Conservation (phyloP, 2,113 vertebrate species). For the Lanius ludovicianus region DNA sequence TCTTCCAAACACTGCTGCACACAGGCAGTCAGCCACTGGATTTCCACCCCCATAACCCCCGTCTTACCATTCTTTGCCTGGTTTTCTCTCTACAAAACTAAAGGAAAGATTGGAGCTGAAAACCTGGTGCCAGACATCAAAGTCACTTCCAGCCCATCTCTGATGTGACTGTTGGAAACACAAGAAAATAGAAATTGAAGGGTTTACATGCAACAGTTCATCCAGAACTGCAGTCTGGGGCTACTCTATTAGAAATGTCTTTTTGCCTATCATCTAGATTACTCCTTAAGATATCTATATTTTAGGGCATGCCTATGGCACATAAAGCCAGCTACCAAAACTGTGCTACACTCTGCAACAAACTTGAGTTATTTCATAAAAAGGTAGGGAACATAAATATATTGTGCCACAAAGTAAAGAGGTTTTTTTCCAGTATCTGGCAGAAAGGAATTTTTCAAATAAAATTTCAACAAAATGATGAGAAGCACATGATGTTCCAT, state of each 20-base stretch:
- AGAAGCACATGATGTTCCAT: neutral
- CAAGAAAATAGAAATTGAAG: neutral
- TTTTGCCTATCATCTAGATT: neutral
- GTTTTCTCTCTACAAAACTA: neutral
- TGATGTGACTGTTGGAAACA: neutral
- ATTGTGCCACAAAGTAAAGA: neutral
- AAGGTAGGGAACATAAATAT: neutral
- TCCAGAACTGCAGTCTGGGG: neutral
- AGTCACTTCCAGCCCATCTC: neutral
- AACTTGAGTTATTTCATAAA: neutral
- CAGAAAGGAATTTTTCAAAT: neutral
- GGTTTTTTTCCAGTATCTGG: neutral
- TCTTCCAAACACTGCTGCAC: neutral
- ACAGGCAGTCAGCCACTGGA: neutral
- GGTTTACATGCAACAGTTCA: neutral
- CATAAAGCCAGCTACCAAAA: neutral
- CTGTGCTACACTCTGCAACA: neutral
- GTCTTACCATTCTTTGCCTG: neutral
- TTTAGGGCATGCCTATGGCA: neutral
- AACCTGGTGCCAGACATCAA: neutral
- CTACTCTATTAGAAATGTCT: neutral
- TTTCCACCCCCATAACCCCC: neutral
- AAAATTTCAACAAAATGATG: neutral
- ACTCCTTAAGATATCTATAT: neutral
- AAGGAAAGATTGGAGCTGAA: neutral